phyloP scores from a whole-genome alignment of 2,797 vertebrate species.

The Pseudochirops cupreus region DNA sequence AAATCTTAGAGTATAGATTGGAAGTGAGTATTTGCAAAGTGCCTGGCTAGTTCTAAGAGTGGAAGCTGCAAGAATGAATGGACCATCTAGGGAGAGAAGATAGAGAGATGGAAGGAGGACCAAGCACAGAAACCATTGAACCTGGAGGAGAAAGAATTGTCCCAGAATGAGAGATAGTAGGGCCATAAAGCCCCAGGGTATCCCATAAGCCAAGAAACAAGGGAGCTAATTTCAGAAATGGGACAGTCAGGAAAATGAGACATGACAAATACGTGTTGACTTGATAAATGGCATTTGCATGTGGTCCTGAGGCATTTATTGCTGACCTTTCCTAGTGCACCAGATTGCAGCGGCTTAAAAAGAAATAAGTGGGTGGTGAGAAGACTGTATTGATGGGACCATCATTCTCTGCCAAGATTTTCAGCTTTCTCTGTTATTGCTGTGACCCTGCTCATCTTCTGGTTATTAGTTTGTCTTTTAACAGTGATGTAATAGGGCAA shows the following conservation, averaged over 20 bases:
- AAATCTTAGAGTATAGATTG: neutral
- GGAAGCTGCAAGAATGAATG: neutral
- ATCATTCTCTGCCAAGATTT: neutral
- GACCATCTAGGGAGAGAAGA: neutral
- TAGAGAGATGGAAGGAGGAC: neutral
- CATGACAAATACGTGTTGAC: neutral
- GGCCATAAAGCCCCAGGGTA: neutral
- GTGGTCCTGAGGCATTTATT: neutral
- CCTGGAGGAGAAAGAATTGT: neutral
- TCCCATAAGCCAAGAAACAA: neutral
- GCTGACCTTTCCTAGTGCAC: neutral
- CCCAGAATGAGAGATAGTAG: neutral
- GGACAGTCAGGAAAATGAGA: neutral
- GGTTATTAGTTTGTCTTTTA: neutral
- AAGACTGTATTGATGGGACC: neutral
- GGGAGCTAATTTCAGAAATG: neutral
- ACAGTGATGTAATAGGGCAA: neutral
- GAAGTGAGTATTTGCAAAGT: neutral
- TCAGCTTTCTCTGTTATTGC: neutral
- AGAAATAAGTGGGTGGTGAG: neutral
- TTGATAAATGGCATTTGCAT: neutral
- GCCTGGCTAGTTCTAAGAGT: neutral
- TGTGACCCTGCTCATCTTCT: neutral
- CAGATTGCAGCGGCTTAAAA: neutral
- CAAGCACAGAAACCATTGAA: too few species aligned